These are phyloP conservation scores for Ptilonorhynchus violaceus DNA, from an alignment of 2,113 vertebrate genomes.

Conservation along the genomic window DNA sequence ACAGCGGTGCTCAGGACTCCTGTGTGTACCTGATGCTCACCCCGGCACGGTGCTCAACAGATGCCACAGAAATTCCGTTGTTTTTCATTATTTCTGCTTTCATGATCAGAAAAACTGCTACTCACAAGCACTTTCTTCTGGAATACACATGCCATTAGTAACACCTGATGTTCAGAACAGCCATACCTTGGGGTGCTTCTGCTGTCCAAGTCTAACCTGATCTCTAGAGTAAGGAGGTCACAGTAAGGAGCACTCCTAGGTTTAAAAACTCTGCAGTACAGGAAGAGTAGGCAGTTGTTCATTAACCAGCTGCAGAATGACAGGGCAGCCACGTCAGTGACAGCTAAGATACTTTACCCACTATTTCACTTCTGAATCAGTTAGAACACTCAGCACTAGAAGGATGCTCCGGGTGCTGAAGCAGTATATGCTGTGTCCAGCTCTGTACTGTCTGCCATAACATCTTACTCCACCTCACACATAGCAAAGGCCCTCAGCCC, in stretches of 20 bases:
- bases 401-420: neutral
- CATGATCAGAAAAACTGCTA: neutral
- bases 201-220: neutral
- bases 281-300: neutral
- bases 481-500: neutral
- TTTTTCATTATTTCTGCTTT: neutral
- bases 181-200: neutral
- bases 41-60: neutral
- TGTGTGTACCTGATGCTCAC: accelerated
- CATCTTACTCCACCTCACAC: neutral
- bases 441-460: neutral
- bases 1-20: neutral
- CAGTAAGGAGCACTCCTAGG: neutral
- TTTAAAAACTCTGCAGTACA: neutral
- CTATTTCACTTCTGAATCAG: neutral
- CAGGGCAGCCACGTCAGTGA: neutral
- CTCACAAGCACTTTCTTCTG: neutral
- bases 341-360: neutral
- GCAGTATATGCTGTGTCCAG: neutral
- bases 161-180: neutral
- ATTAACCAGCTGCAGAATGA: neutral
- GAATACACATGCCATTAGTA: neutral
- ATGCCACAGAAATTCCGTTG: neutral
- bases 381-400: neutral
- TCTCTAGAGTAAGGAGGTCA: neutral